Conservation (phyloP, 2,797 vertebrate species). For the Spinibarbus caldwelli region DNA sequence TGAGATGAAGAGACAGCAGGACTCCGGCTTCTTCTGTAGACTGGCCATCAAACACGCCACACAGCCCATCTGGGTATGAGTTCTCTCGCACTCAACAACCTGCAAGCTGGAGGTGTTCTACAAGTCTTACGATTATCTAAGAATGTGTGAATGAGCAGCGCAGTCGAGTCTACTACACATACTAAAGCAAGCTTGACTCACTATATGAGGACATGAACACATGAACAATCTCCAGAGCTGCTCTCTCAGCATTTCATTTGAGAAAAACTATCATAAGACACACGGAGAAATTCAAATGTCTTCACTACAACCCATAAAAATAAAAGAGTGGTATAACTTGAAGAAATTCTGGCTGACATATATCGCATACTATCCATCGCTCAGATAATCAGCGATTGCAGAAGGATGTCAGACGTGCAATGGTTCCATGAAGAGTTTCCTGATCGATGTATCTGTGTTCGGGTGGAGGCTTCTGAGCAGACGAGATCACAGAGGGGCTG, state of each 20-base stretch:
- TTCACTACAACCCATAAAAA: neutral
- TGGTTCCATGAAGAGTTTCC: slow-evolving; percentile 85
- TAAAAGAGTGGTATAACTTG: no score
- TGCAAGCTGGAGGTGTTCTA: neutral
- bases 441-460: slow-evolving; percentile 70
- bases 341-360: neutral
- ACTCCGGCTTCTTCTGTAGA: slow-evolving; percentile 90
- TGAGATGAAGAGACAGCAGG: slow-evolving; percentile 75
- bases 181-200: neutral
- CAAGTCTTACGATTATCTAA: neutral
- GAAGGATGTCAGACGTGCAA: slow-evolving; percentile 83
- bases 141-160: neutral
- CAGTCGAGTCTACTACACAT: neutral
- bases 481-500: slow-evolving; percentile 85
- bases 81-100: neutral
- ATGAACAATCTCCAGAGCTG: neutral
- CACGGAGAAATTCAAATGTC: neutral
- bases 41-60: slow-evolving; percentile 69
- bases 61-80: slow-evolving; percentile 87
- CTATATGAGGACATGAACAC: neutral
- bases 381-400: slow-evolving; percentile 89
- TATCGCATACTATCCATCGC: neutral
- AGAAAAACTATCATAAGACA: neutral
- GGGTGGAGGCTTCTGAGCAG: slow-evolving; percentile 81
- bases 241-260: neutral